These are phyloP conservation scores for Lithophane leautieri DNA, from an alignment of 2,888 invertebrate species.

Conservation along the genomic window DNA sequence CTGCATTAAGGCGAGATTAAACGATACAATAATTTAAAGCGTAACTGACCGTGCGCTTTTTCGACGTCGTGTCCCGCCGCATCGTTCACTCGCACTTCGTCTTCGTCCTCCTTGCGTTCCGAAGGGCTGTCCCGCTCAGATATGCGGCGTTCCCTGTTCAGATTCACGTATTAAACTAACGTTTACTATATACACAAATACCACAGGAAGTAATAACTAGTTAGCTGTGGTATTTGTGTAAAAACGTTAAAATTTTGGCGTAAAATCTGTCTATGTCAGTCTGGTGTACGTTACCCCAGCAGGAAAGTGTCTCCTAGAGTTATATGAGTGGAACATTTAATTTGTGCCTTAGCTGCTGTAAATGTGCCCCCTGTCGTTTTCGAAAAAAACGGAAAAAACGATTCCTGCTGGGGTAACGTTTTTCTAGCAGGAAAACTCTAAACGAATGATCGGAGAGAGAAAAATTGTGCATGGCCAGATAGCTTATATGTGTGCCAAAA, in stretches of 20 bases:
- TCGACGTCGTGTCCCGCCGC: constrained; percentile 78
- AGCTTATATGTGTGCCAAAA: too few species aligned
- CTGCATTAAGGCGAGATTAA: background rate
- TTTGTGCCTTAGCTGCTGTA: too few species aligned
- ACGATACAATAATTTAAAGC: background rate
- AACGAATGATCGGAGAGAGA: too few species aligned
- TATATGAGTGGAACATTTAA: too few species aligned
- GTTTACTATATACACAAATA: too few species aligned
- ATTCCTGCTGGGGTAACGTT: too few species aligned
- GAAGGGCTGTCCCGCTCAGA: constrained; percentile 87
- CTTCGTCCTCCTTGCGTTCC: constrained; percentile 89
- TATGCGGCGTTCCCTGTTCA: constrained; percentile 83
- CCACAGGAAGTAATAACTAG: background rate
- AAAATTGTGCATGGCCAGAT: too few species aligned
- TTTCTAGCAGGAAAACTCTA: too few species aligned
- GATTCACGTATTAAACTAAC: background rate
- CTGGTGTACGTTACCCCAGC: too few species aligned
- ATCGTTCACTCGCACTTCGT: constrained; percentile 87
- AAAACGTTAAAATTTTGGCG: background rate
- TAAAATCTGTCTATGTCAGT: background rate
- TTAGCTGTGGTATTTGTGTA: background rate
- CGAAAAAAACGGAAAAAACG: too few species aligned
- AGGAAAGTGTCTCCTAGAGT: too few species aligned
- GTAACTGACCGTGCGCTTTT: constrained; percentile 79
- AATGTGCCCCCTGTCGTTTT: too few species aligned